phyloP scores from a whole-genome alignment of 2,113 vertebrate genomes.

The Laticauda laticaudata region DNA sequence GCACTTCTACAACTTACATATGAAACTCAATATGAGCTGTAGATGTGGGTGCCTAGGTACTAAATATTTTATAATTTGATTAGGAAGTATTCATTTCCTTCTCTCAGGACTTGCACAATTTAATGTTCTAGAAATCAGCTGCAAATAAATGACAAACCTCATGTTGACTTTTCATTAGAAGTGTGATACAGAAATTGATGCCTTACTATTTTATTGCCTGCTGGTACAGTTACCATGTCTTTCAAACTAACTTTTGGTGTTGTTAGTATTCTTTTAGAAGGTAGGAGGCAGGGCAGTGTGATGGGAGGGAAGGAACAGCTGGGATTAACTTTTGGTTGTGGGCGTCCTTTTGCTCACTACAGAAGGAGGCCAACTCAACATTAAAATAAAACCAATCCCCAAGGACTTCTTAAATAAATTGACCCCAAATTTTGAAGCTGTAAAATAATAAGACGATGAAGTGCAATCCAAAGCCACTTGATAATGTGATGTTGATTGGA shows the following conservation, averaged over 20 bases:
- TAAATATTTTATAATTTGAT: constrained; percentile 51
- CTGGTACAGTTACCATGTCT: constrained; percentile 55
- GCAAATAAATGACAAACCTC: constrained; percentile 43
- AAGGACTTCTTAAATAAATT: constrained; percentile 64
- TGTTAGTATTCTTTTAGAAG: constrained; percentile 39
- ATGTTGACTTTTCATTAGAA: constrained; percentile 59
- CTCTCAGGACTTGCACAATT: constrained; percentile 27
- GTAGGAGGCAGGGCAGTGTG: background rate
- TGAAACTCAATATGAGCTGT: constrained; percentile 22
- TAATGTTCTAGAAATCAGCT: constrained; percentile 34
- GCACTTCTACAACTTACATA: background rate
- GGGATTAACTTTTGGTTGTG: constrained; percentile 59
- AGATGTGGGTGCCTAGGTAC: background rate
- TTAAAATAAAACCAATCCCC: constrained; percentile 55
- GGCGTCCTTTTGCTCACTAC: constrained; percentile 53
- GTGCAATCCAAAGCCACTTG: constrained; percentile 62
- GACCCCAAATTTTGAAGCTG: constrained; percentile 61
- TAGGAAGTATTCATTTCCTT: constrained; percentile 37
- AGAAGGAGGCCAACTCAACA: constrained; percentile 56
- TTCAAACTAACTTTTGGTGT: constrained; percentile 38
- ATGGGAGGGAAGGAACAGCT: constrained; percentile 34
- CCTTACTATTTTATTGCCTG: constrained; percentile 69
- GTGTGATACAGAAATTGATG: constrained; percentile 43
- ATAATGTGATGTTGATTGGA: constrained; percentile 56
- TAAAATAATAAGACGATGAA: constrained; percentile 65